Evolutionary conservation across 2,888 invertebrate genomes (phyloP).

Genomic region (Aethes cnicana): DNA sequence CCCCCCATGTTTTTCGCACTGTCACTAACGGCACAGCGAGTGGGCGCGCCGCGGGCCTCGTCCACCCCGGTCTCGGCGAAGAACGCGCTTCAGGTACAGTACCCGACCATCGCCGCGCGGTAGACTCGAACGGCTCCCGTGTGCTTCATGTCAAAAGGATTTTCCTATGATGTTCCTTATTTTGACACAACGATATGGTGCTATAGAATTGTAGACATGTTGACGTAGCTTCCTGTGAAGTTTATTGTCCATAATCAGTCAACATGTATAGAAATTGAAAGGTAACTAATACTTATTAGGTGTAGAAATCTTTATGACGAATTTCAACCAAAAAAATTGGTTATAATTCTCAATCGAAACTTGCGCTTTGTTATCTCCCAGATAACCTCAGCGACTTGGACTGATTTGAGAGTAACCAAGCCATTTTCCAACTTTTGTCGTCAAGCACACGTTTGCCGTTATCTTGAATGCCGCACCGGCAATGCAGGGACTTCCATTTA

Average conservation of each 20-base stretch:
- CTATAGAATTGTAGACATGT: too few species aligned
- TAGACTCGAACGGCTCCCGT: slow-evolving; percentile 50
- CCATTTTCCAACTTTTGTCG: slow-evolving; percentile 50
- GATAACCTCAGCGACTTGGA: slow-evolving; percentile 7
- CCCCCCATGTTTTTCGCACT: slow-evolving; percentile 73
- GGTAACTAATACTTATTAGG: too few species aligned
- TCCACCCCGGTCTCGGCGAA: slow-evolving; percentile 83
- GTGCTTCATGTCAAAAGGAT: slow-evolving; percentile 51
- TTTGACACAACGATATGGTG: too few species aligned
- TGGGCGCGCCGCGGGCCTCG: slow-evolving; percentile 79
- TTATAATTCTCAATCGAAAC: too few species aligned
- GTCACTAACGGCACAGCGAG: slow-evolving; percentile 73
- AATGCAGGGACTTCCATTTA: slow-evolving; percentile 50
- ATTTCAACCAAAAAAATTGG: too few species aligned
- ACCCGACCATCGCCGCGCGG: slow-evolving; percentile 76
- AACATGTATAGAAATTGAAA: too few species aligned
- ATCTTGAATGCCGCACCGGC: slow-evolving; percentile 45
- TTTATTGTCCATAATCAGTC: too few species aligned
- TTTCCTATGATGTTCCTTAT: too few species aligned
- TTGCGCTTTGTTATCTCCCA: too few species aligned
- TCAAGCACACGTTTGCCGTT: slow-evolving; percentile 52
- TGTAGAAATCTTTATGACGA: too few species aligned
- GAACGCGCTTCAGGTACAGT: slow-evolving; percentile 86
- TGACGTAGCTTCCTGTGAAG: too few species aligned
- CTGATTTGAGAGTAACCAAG: too few species aligned